Base-by-base conservation (phyloP, 2,113 vertebrate genomes). In the Neopipo cinnamomea region DNA sequence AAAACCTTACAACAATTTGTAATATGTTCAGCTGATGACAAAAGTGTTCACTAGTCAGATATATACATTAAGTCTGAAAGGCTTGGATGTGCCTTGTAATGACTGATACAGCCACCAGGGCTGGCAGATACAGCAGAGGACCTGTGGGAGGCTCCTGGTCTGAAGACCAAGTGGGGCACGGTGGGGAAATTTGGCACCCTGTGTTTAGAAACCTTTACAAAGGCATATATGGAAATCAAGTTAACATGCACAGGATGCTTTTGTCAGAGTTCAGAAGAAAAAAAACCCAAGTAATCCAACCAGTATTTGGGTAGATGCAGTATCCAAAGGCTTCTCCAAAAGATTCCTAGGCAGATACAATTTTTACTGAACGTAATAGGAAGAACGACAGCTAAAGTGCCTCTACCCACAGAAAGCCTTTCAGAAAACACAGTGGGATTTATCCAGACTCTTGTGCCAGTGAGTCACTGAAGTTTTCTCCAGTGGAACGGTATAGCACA, bases 401-500 rank as follows among this genome's bases (percentile, higher is more conserved):
- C 53, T 73, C 52, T 44, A 8, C 4, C 15, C 30, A 62, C 5
- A 56, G 71, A 88, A 93, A 44, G 14, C 46, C 3, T 0, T 68
- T 55, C 19, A 31, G 49, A 77, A 87, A 73, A 89, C 24, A 19
- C 52, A 63, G 4, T 56, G 41, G 18, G 39, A 59, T 59, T 87
- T 52, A 24, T 21, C 37, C 18, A 33, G 28, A 31, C 13, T 74
- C 50, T 70, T 75, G n/a, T 50, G 53, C 21, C 42, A 70, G 25
- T 11, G 10, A 39, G 12, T 42, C 24, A 24, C 4, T 33, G 42
- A 28, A 30, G 3, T 55, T 72, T 89, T 59, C 28, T 68, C 28
- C 35, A 24, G 19, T 68, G 22, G 30, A 59, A 84, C 50, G 22
- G 31, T 5, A 13, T 0, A 70, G 21, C 6, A 61, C 0, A 1